Evolutionary conservation across 2,888 invertebrate genomes (phyloP).

Genomic region (Brenthis ino): DNA sequence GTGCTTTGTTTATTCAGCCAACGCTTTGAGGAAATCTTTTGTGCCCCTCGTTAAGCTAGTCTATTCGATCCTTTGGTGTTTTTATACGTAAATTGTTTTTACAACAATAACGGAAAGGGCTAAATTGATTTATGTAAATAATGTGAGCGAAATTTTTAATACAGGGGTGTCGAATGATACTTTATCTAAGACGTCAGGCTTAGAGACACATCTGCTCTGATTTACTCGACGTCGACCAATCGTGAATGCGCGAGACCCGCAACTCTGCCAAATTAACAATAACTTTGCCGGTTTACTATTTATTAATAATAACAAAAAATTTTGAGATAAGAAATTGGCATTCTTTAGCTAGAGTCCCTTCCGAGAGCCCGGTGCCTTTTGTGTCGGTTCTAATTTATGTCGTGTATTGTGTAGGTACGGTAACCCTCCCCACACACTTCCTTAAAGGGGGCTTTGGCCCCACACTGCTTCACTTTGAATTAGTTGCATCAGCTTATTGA

Average conservation of each 20-base stretch:
- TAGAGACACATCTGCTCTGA: slow-evolving; percentile 73
- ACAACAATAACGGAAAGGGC: slow-evolving; percentile 48
- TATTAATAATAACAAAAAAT: slow-evolving; percentile 73
- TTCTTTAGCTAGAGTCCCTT: slow-evolving; percentile 78
- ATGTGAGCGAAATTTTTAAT: slow-evolving; percentile 50
- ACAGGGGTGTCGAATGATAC: slow-evolving; percentile 53
- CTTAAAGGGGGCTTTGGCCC: slow-evolving; percentile 70
- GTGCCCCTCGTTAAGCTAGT: slow-evolving; percentile 9
- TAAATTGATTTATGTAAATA: slow-evolving; percentile 62
- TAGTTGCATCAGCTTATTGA: slow-evolving; percentile 73
- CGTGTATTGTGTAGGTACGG: slow-evolving; percentile 72
- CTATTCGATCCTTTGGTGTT: slow-evolving; percentile 35
- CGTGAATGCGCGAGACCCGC: slow-evolving; percentile 58
- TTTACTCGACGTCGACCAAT: slow-evolving; percentile 57
- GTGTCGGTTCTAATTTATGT: slow-evolving; percentile 82
- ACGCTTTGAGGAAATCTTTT: slow-evolving; percentile 13
- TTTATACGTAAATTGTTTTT: slow-evolving; percentile 56
- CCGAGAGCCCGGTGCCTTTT: slow-evolving; percentile 75
- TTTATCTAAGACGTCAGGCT: slow-evolving; percentile 57
- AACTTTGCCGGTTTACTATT: slow-evolving; percentile 61
- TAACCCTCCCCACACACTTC: slow-evolving; percentile 77
- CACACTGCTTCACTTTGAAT: slow-evolving; percentile 66
- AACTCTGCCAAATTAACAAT: slow-evolving; percentile 71
- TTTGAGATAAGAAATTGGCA: slow-evolving; percentile 79
- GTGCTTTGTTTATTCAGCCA: slow-evolving; percentile 7